Base-by-base conservation (phyloP, 2,888 invertebrate species). In the Strigamia transsilvanica region DNA sequence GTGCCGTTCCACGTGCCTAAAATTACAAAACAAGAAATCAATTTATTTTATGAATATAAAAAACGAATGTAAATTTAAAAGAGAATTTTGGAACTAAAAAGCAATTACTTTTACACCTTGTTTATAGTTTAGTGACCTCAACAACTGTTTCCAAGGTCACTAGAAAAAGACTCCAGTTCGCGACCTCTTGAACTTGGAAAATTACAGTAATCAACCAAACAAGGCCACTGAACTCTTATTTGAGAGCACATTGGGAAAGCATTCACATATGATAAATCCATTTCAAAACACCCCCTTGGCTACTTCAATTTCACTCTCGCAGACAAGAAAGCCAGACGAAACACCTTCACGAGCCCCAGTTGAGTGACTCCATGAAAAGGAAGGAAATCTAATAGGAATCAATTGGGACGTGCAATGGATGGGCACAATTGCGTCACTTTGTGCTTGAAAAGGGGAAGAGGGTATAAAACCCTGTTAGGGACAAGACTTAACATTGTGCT, bases 331-430 rank as follows among this genome's bases (percentile, higher is more conserved):
- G 2, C 56, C 56, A 56, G 56, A 56, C 56, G 56, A 56, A 18
- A 56, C 56, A 56, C 56, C 56, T 46, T 56, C 56, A 56, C 56
- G 18, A 56, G 56, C 56, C 56, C 21, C 56, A 56, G 56, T 56
- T 56, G n/a, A 56, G 56, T 56, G 56, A 56, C 56, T 56, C 56
- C n/a, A 56, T 56, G 56, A 9, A 18, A 56, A 56, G 56, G 18
- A 56, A 56, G 18, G 56, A 56, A 56, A 56, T 56, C 56, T 56
- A 56, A 56, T 56, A 56, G 56, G 56, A 18, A 56, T 56, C 56
- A 56, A 56, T 56, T 56, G 56, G 56, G 9, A 56, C 56, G 56
- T n/a, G 56, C 56, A 56, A 18, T 56, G 10, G 56, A 56, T 56
- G 56, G n/a, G 9, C 56, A n/a, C n/a, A 56, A 56, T 56, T 56